These are phyloP conservation scores for Apostichopus leukothele DNA, from an alignment of 53 echinoderm and acorn worm species.

Conservation along the genomic window DNA sequence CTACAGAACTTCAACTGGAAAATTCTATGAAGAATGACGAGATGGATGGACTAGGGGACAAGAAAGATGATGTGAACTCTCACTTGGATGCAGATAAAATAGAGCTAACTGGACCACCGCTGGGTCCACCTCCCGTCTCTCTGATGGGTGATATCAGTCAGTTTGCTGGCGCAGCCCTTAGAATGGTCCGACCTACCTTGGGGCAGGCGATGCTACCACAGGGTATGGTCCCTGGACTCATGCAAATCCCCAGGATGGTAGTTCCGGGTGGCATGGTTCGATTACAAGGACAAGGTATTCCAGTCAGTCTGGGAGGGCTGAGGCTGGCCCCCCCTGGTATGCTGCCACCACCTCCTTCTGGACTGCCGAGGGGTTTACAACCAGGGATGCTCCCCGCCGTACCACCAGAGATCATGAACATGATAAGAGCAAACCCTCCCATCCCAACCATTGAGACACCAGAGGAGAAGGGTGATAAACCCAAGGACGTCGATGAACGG, in stretches of 20 bases:
- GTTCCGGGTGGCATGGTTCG: slow-evolving; percentile 42
- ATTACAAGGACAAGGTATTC: slow-evolving; percentile 42
- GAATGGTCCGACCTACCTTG: slow-evolving; percentile 55
- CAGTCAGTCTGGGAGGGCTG: slow-evolving; percentile 18
- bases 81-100: slow-evolving; percentile 16
- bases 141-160: slow-evolving; percentile 56
- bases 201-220: slow-evolving; percentile 54
- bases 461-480: not conserved
- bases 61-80: not conserved
- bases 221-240: slow-evolving; percentile 49
- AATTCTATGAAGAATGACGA: slow-evolving; percentile 1
- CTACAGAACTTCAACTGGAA: not conserved
- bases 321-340: slow-evolving; percentile 47
- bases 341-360: not conserved
- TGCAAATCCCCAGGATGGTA: slow-evolving; percentile 21
- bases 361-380: slow-evolving; percentile 22
- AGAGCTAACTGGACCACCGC: slow-evolving; percentile 10
- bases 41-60: not conserved
- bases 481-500: slow-evolving; percentile 38
- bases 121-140: slow-evolving; percentile 10
- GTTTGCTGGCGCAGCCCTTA: slow-evolving; percentile 61
- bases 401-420: slow-evolving; percentile 38
- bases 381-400: slow-evolving; percentile 19
- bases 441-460: slow-evolving; percentile 24
- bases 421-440: slow-evolving; percentile 29